Evolutionary conservation across 2,888 invertebrate genomes (phyloP).

Genomic region (Dione vanillae): DNA sequence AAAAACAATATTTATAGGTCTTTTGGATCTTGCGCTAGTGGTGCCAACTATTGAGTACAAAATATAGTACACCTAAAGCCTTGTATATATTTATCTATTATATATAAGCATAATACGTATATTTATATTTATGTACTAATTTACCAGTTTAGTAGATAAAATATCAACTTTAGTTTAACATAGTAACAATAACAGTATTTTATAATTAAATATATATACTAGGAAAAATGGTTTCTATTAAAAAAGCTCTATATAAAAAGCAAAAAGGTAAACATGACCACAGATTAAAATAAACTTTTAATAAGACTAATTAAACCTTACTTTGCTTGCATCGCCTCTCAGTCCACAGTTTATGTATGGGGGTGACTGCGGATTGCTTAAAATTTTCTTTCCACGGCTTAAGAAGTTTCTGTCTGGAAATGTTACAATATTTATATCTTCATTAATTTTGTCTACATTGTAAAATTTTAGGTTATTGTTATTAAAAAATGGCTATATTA

Average conservation of each 20-base stretch:
- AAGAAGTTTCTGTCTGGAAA: constrained; percentile 70
- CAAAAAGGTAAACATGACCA: not conserved
- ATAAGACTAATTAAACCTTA: constrained; percentile 54
- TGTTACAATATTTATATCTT: constrained; percentile 52
- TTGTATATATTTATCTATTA: not conserved
- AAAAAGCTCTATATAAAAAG: not conserved
- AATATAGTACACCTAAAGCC: too few species aligned
- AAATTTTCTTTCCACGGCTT: constrained; percentile 56
- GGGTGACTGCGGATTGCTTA: constrained; percentile 56
- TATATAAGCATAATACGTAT: not conserved
- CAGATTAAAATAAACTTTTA: not conserved
- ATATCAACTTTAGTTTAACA: too few species aligned
- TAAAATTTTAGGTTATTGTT: too few species aligned
- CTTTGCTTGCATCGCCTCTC: constrained; percentile 65
- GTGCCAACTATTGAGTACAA: too few species aligned
- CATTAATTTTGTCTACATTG: constrained; percentile 53
- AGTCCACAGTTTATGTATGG: constrained; percentile 70
- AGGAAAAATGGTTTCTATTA: not conserved
- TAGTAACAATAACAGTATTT: not conserved
- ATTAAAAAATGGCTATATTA: too few species aligned
- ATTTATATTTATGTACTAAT: not conserved
- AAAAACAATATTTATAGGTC: too few species aligned
- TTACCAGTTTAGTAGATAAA: not conserved
- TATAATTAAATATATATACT: not conserved
- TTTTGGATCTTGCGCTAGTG: too few species aligned